Base-by-base conservation (phyloP, 2,113 vertebrate species). In the Tenebrosternarchus preto region DNA sequence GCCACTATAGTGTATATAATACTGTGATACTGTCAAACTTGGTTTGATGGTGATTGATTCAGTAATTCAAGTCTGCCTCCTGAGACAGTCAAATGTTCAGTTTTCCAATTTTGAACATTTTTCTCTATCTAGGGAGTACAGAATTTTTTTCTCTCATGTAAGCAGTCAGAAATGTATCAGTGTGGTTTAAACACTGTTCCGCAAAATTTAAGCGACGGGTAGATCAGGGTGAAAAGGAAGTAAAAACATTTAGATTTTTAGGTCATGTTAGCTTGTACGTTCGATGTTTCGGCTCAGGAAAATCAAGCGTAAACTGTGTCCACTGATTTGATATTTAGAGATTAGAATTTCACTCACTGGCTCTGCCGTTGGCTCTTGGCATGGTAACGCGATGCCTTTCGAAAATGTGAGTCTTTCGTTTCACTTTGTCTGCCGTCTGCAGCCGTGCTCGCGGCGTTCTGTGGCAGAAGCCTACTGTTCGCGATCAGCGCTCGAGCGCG, bases 381-480 rank as follows among this genome's bases (percentile, higher is more conserved):
- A 72, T 22, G 19, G 69, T 20, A 61, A 43, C 39, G n/a, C 19
- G 25, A 3, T 20, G 31, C 55, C 50, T 76, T 55, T 15, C 5
- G 11, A 31, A 72, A 82, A 36, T 22, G 56, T 22, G 29, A 36
- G 50, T 60, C n/a, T 74, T 74, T 53, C 46, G n/a, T 53, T 74
- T 68, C 29, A 55, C 39, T 83, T 43, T 20, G 39, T 55, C 4
- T 36, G 7, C 39, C 59, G 20, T 76, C 82, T 66, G 69, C 3
- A 29, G 64, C 31, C 27, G 5, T 4, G 24, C 19, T 29, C 73
- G 63, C 17, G 33, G 5, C 57, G 36, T 50, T 33, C 61, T 20
- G 36, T 29, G 63, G 61, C 79, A 78, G 76, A 84, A 57, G 75
- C 50, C 31, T 39, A 77, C 55, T 68, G 69, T 68, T 77, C 59